These are phyloP conservation scores for Lagenorhynchus albirostris DNA, from an alignment of 2,113 vertebrate genomes.

Conservation along the genomic window DNA sequence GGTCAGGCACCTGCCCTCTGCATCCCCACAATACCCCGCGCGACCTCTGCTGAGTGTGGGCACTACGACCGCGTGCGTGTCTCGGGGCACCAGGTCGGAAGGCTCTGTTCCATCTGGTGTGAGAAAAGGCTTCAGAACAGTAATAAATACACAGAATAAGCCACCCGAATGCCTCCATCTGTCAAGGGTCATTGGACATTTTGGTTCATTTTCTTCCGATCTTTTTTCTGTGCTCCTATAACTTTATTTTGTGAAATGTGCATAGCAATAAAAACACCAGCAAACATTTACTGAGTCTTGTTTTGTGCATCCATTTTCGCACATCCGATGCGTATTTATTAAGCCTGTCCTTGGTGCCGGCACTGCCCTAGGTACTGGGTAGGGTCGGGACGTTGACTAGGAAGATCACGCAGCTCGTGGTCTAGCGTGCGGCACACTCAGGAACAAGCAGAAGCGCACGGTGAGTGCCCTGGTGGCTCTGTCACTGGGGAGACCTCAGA, in stretches of 20 bases:
- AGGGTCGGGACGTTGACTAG: background rate
- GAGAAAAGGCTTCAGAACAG: background rate
- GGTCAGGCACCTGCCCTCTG: background rate
- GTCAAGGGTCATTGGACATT: background rate
- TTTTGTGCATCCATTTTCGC: background rate
- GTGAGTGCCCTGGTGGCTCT: background rate
- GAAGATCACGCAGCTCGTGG: too few relatives aligned
- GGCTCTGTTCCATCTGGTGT: background rate
- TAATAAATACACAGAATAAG: background rate
- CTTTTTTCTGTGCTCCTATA: background rate
- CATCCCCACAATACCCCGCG: background rate
- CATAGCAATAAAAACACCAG: background rate
- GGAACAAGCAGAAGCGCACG: background rate
- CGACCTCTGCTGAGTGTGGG: too few relatives aligned
- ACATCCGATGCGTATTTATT: fast-evolving
- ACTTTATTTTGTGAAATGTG: background rate
- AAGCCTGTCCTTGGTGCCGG: background rate
- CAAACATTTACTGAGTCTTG: background rate
- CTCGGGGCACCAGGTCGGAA: too few relatives aligned
- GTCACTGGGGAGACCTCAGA: background rate
- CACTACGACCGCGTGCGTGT: fast-evolving
- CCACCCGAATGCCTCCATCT: too few relatives aligned
- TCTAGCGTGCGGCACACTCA: fast-evolving
- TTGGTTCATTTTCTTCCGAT: background rate
- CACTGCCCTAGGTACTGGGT: background rate